Conservation (phyloP, 2,888 invertebrate species). For the Lepeophtheirus nordmannii region DNA sequence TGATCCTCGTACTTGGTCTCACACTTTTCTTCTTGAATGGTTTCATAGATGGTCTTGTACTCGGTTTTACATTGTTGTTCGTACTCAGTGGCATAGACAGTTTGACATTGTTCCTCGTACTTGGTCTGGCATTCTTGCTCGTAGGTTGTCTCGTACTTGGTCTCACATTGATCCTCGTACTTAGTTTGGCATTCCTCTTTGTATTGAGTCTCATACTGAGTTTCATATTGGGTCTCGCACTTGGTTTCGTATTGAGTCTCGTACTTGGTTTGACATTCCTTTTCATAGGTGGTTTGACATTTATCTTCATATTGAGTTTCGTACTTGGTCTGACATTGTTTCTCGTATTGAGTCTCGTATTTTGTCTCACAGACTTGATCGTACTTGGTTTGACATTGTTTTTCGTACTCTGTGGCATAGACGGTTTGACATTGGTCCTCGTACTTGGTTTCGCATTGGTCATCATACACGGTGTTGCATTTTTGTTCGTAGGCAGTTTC, state of each 20-base stretch:
- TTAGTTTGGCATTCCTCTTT: conserved; percentile 21
- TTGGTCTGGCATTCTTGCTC: conserved; percentile 24
- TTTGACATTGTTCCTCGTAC: conserved; percentile 20
- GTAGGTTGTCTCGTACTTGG: conserved; percentile 24
- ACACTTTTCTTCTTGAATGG: conserved; percentile 5
- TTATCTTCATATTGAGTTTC: conserved; percentile 15
- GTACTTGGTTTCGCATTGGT: conserved; percentile 24
- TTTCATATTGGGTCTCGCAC: conserved; percentile 23
- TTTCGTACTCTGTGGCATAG: conserved; percentile 19
- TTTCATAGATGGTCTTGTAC: conserved; percentile 3
- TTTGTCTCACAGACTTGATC: conserved; percentile 24
- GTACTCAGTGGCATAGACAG: conserved; percentile 6
- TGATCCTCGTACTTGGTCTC: conserved; percentile 14
- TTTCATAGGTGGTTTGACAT: conserved; percentile 20
- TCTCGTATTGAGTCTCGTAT: conserved; percentile 24
- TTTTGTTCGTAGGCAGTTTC: conserved; percentile 20
- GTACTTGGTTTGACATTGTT: conserved; percentile 25
- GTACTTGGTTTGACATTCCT: conserved; percentile 22
- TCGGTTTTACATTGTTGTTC: conserved; percentile 12
- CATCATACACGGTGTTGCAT: conserved; percentile 20
- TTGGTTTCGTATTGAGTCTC: conserved; percentile 22
- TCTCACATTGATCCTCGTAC: conserved; percentile 24
- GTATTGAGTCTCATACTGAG: conserved; percentile 21
- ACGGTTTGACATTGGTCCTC: conserved; percentile 23
- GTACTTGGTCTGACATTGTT: conserved; percentile 24